Conservation (phyloP, 2,888 invertebrate genomes). For the Nomada ruficornis region DNA sequence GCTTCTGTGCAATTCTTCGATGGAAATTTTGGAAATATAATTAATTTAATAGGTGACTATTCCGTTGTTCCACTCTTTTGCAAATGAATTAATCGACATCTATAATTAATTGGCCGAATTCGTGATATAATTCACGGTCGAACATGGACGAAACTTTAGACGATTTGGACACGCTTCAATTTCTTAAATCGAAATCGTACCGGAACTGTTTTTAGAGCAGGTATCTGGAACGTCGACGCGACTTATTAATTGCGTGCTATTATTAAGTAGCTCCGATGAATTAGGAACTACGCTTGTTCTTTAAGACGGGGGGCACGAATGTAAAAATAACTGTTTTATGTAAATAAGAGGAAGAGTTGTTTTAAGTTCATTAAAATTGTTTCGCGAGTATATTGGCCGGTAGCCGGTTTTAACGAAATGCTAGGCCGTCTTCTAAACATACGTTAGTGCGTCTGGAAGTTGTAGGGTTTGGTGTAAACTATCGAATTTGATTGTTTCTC, state of each 20-base stretch:
- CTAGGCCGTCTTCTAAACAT: constrained; percentile 46
- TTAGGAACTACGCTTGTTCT: not conserved
- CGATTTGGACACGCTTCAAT: not conserved
- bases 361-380: constrained; percentile 47
- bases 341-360: constrained; percentile 20
- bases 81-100: no score
- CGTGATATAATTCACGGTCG: not conserved
- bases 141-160: not conserved
- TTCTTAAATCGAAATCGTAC: not conserved
- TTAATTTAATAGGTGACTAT: no score
- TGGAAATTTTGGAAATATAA: no score
- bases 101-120: no score
- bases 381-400: constrained; percentile 16
- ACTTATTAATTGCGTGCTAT: no score
- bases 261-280: not conserved
- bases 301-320: not conserved
- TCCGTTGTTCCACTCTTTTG: no score
- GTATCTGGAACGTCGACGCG: constrained; percentile 5
- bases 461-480: constrained; percentile 42
- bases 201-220: not conserved
- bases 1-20: no score
- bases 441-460: constrained; percentile 46
- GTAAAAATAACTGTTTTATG: not conserved
- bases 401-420: constrained; percentile 36
- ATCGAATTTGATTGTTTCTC: constrained; percentile 56